phyloP scores from a whole-genome alignment of 2,888 invertebrate genomes.

The Scaptodrosophila latifasciaeformis region DNA sequence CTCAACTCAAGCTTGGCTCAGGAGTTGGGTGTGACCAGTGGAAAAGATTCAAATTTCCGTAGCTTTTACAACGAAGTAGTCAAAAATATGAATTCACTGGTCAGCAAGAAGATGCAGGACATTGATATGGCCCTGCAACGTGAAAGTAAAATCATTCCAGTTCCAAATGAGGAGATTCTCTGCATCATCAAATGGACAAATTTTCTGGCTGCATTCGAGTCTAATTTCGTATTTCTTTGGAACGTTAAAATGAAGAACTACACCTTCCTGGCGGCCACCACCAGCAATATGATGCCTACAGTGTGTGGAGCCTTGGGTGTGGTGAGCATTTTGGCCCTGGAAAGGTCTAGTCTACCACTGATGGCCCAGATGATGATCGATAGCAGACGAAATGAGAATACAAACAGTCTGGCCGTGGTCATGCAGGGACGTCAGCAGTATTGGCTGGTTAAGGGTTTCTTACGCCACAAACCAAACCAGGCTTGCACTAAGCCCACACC shows the following conservation, averaged over 20 bases:
- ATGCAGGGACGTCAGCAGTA: slow-evolving; percentile 68
- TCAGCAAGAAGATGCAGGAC: slow-evolving; percentile 73
- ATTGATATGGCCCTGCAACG: slow-evolving; percentile 70
- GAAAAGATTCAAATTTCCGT: slow-evolving; percentile 28
- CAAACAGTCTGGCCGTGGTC: slow-evolving; percentile 65
- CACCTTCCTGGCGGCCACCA: slow-evolving; percentile 68
- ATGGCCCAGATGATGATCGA: slow-evolving; percentile 68
- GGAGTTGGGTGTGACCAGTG: neutral
- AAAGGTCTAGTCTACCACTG: slow-evolving; percentile 49
- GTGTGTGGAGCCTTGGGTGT: slow-evolving; percentile 67
- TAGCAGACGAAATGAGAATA: slow-evolving; percentile 46
- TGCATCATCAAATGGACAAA: slow-evolving; percentile 73
- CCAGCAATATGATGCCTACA: slow-evolving; percentile 69
- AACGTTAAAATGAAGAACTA: slow-evolving; percentile 60
- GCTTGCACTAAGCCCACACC: slow-evolving; percentile 73
- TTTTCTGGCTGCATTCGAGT: slow-evolving; percentile 69
- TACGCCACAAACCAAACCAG: slow-evolving; percentile 60
- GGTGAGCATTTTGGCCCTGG: slow-evolving; percentile 65
- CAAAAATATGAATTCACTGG: slow-evolving; percentile 70
- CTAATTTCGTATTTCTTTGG: slow-evolving; percentile 70
- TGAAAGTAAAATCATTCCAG: slow-evolving; percentile 70
- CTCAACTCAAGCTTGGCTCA: neutral
- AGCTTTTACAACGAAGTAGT: slow-evolving; percentile 67
- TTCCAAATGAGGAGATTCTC: slow-evolving; percentile 69
- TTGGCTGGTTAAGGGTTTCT: slow-evolving; percentile 71